Percentiles rank a stretch among this genome's conserved stretches.
Evolutionary conservation across 2,888 invertebrate species (phyloP).

Genomic region (Xestia sexstrigata): DNA sequence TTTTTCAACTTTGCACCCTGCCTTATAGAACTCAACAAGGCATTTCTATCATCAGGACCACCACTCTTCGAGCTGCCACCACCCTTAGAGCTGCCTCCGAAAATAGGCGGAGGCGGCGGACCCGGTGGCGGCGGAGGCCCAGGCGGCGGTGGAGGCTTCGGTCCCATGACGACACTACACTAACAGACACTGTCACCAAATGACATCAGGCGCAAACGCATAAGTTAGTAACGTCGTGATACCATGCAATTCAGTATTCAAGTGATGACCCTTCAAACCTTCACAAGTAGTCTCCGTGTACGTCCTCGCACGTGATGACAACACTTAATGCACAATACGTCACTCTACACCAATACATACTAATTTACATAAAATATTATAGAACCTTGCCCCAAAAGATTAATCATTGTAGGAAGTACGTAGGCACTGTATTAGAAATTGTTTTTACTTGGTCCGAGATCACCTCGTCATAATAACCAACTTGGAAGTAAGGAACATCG

Average conservation of each 20-base stretch:
- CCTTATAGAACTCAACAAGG: conserved; percentile 95
- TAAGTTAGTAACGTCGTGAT: conserved; percentile 63
- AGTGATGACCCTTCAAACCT: conserved; percentile 64
- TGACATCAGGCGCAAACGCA: conserved; percentile 73
- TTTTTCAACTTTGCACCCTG: conserved; percentile 96
- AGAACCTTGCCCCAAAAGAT: conserved; percentile 87
- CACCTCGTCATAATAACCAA: conserved; percentile 72
- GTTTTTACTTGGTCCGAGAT: conserved; percentile 79
- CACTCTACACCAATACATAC: conserved; percentile 81
- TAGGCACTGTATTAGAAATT: conserved; percentile 81
- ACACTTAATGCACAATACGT: conserved; percentile 80
- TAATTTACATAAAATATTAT: conserved; percentile 86
- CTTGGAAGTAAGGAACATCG: conserved; percentile 57
- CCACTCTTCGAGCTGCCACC: conserved; percentile 84
- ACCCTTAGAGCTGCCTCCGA: conserved; percentile 85
- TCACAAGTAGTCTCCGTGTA: conserved; percentile 72
- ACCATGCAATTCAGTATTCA: conserved; percentile 59
- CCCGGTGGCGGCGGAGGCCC: conserved; percentile 92
- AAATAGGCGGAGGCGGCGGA: conserved; percentile 90
- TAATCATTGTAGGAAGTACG: conserved; percentile 87
- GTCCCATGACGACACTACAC: conserved; percentile 76
- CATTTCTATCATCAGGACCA: conserved; percentile 91
- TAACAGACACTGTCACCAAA: conserved; percentile 69
- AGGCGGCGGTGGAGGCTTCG: conserved; percentile 92
- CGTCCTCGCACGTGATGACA: conserved; percentile 79